Base-by-base conservation (phyloP, 2,888 invertebrate genomes). In the Seladonia tumulorum region DNA sequence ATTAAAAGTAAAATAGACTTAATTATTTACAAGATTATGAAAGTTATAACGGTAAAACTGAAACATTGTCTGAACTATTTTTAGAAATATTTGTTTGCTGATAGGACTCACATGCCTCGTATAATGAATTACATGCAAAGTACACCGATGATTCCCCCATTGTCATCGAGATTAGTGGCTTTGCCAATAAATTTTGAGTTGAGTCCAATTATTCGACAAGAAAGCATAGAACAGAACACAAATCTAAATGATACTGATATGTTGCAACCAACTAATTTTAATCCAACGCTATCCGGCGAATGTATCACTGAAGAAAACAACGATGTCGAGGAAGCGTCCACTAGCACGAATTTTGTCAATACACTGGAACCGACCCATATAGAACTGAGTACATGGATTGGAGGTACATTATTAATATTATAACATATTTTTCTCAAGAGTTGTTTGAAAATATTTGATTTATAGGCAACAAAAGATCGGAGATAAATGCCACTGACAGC, bases 351-450 rank as follows among this genome's bases (percentile, higher is more conserved):
- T 94, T 89, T 96, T 95, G 96, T 95, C 1, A 95, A 95, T 90
- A 95, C 95, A 90, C 95, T 96, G 0, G 95, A 96, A 49, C 96
- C 96, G 29, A 96, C 96, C 25, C 96, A 96, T 94, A 96, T 96
- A 89, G 97, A 97, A 94, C 96, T 97, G 71, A 97, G 96, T 91
- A 96, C 96, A 85, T 97, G 97, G 97, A 96, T 97, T 93, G 96
- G 95, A 92, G 96, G 97, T 96, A 96, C 95, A 16, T 63, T 14
- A 5, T 35, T 35, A 16, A 78, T 75, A n/a, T 73, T 10, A 78
- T 39, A 39, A 12, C 12, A n/a, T 57, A n/a, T 12, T 12, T 57
- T 57, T 53, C 53, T 53, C 3, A n/a, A 53, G 10, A 57, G 57
- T 57, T 57, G 8, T 3, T 29, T 2, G 7, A 29, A 63, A 18